Evolutionary conservation across 2,797 vertebrate species (phyloP), one percentile per base, ranked within the genome.

Genomic region (Microctenopoma lineatum): DNA sequence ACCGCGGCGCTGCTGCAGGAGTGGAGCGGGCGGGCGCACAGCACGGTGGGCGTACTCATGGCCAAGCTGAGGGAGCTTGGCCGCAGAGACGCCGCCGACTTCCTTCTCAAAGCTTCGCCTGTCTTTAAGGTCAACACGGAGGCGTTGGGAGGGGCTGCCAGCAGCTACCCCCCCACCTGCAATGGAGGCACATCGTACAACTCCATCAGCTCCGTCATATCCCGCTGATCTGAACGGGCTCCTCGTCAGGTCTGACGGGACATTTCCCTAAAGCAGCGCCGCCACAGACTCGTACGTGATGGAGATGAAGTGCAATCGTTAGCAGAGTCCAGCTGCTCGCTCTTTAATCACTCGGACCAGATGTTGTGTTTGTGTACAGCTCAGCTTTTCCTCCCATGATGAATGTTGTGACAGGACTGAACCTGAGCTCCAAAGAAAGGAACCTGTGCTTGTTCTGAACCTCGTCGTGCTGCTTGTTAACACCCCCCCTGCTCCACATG

Each of bases 161-260:
- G 95, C 36, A 84, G 92, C 66, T 97, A 97, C 69, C 94, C 93
- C 32, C 95, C 96, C 5, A 93, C 95, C 82, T 98, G 97, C 88
- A 99, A 99, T 57, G 97, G 97, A 0, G 97, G 96, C 65, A 98
- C 95, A 0, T 98, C 97, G 4, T 98, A 98, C 66, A 98, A 99
- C 89, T 99, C 98, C 3, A 98, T 99, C 90, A 98, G 97, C 89
- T 99, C 98, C 0, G 97, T 99, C 65, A 92, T 99, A 61, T 99
- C 98, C 59, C 95, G 97, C 90, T 99, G 95, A 96, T 83, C 84
- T 14, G 0, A 52, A 15, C 60, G 1, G 59, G 57, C 41, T 46
- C 54, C 48, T 53, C 44, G 26, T 73, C 61, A 65, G 54, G 57
- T 48, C 44, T 26, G 61, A 69, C 11, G 25, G 14, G 66, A 50